These are phyloP conservation scores for Drosophila pruinosa DNA, from an alignment of 1,140 invertebrate species.

Conservation along the genomic window DNA sequence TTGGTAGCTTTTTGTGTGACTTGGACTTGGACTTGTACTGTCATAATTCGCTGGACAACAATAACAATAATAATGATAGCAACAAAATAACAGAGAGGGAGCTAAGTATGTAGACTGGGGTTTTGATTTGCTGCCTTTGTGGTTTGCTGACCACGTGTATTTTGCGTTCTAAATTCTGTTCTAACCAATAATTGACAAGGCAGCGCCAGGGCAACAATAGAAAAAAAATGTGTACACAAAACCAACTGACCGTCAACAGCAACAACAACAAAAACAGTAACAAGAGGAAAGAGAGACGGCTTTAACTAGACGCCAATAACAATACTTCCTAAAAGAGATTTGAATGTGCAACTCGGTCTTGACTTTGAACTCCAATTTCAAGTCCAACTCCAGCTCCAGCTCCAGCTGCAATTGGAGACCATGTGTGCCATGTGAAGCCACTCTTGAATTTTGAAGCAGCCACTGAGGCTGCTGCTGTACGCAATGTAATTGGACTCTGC, in stretches of 20 bases:
- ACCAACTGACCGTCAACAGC: slow-evolving; percentile 24
- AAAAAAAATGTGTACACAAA: slow-evolving; percentile 45
- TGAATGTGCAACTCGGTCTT: slow-evolving; percentile 69
- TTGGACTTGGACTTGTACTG: slow-evolving; percentile 31
- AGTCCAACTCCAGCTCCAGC: background rate
- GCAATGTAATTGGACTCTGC: slow-evolving; percentile 71
- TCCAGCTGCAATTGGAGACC: slow-evolving; percentile 28
- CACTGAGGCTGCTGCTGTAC: slow-evolving; percentile 32
- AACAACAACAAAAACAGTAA: slow-evolving; percentile 15
- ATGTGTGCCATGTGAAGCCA: slow-evolving; percentile 24
- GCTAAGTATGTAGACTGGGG: background rate
- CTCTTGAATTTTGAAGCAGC: background rate
- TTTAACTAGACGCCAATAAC: slow-evolving; percentile 57
- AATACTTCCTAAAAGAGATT: slow-evolving; percentile 69
- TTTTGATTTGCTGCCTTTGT: slow-evolving; percentile 73
- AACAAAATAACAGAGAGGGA: background rate
- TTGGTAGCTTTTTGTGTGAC: slow-evolving; percentile 62
- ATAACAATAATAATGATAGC: slow-evolving; percentile 13
- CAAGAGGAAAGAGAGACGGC: slow-evolving; percentile 28
- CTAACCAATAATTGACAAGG: slow-evolving; percentile 72
- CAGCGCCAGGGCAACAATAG: slow-evolving; percentile 31
- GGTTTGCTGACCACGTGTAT: slow-evolving; percentile 66
- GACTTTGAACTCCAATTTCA: slow-evolving; percentile 66
- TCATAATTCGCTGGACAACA: slow-evolving; percentile 57
- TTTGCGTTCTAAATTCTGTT: slow-evolving; percentile 67